Evolutionary conservation across 2,888 invertebrate species (phyloP).

Genomic region (Drosophila kuntzei): DNA sequence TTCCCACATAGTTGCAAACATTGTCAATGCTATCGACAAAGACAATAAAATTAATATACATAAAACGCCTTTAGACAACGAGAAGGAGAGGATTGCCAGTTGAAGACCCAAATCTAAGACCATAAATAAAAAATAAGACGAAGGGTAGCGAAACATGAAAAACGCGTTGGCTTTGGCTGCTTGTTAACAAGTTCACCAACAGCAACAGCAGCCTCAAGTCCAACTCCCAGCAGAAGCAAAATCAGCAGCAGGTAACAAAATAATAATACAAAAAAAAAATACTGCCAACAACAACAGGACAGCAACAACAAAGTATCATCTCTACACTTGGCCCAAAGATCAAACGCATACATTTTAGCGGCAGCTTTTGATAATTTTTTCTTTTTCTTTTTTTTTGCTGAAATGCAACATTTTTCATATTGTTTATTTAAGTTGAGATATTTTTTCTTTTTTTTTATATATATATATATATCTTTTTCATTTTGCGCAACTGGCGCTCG

Average conservation of each 20-base stretch:
- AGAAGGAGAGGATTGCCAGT: slow-evolving; percentile 29
- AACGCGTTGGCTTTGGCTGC: slow-evolving; percentile 65
- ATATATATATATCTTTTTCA: slow-evolving; percentile 23
- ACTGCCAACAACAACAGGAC: slow-evolving; percentile 21
- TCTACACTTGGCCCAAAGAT: slow-evolving; percentile 72
- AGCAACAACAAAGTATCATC: slow-evolving; percentile 45
- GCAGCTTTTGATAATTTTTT: slow-evolving; percentile 80
- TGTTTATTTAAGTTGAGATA: slow-evolving; percentile 56
- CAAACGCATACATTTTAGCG: slow-evolving; percentile 81
- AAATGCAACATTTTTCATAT: slow-evolving; percentile 77
- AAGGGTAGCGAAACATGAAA: slow-evolving; percentile 68
- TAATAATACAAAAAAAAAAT: slow-evolving; percentile 12
- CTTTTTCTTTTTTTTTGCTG: slow-evolving; percentile 45
- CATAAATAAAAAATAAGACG: slow-evolving; percentile 61
- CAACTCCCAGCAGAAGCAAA: slow-evolving; percentile 13
- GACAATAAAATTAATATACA: slow-evolving; percentile 79
- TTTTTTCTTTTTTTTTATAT: slow-evolving; percentile 29
- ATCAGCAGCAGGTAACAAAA: slow-evolving; percentile 63
- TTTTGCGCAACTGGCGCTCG: slow-evolving; percentile 73
- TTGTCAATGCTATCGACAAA: slow-evolving; percentile 72
- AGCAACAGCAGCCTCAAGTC: slow-evolving; percentile 39
- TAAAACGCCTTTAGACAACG: slow-evolving; percentile 56
- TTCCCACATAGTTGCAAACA: slow-evolving; percentile 68
- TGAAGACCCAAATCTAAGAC: slow-evolving; percentile 74
- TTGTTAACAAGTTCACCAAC: slow-evolving; percentile 78